Conservation (phyloP, 2,113 vertebrate genomes). For the Ginglymostoma cirratum region DNA sequence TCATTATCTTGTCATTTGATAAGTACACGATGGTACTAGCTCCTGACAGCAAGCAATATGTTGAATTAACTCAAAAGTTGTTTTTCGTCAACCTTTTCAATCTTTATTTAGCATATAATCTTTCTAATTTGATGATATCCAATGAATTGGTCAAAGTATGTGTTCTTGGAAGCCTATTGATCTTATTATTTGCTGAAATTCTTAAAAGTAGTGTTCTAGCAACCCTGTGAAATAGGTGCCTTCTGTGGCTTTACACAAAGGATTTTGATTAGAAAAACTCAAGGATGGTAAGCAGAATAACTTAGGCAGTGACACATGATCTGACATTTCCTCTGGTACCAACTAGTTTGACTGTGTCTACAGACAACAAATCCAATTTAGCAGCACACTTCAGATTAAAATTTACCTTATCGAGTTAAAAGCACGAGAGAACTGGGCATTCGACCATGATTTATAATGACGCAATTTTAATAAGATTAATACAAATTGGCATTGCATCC, state of each 20-base stretch:
- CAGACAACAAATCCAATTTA: background rate
- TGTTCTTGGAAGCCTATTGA: background rate
- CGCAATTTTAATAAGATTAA: background rate
- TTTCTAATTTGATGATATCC: background rate
- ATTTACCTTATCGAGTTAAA: background rate
- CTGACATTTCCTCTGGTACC: background rate
- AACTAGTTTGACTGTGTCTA: background rate
- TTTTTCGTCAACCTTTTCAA: background rate
- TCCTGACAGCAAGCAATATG: background rate
- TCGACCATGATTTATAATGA: background rate
- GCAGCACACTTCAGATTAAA: background rate
- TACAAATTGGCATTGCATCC: background rate
- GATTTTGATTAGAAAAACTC: background rate
- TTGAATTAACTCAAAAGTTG: background rate
- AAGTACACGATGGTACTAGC: background rate
- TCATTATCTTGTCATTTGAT: background rate
- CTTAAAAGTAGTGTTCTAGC: background rate
- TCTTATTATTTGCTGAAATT: background rate
- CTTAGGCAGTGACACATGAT: background rate
- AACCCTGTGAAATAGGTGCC: background rate
- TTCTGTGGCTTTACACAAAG: background rate
- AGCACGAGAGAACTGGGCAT: background rate
- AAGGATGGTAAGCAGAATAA: background rate
- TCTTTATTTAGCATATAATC: background rate
- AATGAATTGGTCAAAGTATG: background rate